These are phyloP conservation scores for Meganola albula DNA, from an alignment of 2,888 invertebrate species.

Conservation along the genomic window DNA sequence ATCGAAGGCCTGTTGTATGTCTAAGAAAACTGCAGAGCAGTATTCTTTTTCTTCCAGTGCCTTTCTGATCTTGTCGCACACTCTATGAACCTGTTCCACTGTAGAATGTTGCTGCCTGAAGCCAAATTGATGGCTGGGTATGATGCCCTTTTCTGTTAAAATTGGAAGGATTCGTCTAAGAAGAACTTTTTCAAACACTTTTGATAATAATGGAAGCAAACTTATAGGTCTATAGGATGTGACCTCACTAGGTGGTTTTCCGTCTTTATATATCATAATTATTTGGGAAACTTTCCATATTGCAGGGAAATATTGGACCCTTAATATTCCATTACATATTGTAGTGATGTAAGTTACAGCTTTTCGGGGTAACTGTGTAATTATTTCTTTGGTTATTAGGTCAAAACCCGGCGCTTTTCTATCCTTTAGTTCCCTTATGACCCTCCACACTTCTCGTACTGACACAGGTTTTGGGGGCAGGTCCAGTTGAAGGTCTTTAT, in stretches of 20 bases:
- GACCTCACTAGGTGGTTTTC: conserved; percentile 11
- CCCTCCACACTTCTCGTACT: not conserved
- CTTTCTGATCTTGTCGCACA: conserved; percentile 9
- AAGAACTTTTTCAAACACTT: conserved; percentile 13
- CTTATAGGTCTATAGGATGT: conserved; percentile 19
- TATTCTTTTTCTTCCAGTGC: conserved; percentile 15
- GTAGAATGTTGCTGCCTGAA: conserved; percentile 16
- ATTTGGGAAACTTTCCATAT: conserved; percentile 21
- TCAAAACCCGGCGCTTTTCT: conserved; percentile 24
- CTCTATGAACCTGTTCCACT: conserved; percentile 17
- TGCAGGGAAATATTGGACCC: conserved; percentile 8
- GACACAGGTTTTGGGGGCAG: not conserved
- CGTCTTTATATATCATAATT: conserved; percentile 16
- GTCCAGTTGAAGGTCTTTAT: not conserved
- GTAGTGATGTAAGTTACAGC: conserved; percentile 12
- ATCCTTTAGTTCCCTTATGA: conserved; percentile 4
- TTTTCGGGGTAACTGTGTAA: conserved; percentile 15
- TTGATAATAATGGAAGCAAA: conserved; percentile 16
- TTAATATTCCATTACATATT: not conserved
- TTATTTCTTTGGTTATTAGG: conserved; percentile 12
- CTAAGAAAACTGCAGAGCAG: conserved; percentile 10
- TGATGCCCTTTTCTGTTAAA: conserved; percentile 7
- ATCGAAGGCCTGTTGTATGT: conserved; percentile 6
- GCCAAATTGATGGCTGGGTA: conserved; percentile 20
- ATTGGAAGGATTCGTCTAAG: conserved; percentile 7